phyloP scores from a whole-genome alignment of 1,140 invertebrate genomes.

The Phortica variegata region DNA sequence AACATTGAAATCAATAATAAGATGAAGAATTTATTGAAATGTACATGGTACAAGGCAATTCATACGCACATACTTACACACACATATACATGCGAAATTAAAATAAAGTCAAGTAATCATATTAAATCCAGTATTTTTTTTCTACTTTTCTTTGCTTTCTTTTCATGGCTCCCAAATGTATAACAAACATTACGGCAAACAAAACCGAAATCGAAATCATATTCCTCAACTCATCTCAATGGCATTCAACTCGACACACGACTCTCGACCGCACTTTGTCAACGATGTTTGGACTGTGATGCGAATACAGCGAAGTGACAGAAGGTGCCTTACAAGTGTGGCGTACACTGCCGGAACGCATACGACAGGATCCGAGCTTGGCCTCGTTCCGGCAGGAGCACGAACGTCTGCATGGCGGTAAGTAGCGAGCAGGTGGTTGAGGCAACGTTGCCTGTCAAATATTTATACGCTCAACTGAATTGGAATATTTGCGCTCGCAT shows the following conservation, averaged over 20 bases:
- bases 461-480: constrained; percentile 10
- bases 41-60: constrained; percentile 9
- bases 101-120: constrained; percentile 41
- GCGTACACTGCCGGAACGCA: constrained; percentile 64
- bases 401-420: constrained; percentile 61
- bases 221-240: constrained; percentile 1
- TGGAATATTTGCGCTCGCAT: constrained; percentile 25
- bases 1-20: too few relatives aligned
- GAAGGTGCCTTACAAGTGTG: constrained; percentile 66
- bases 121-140: constrained; percentile 33
- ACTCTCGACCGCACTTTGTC: too few relatives aligned
- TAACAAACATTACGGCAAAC: constrained; percentile 39
- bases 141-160: constrained; percentile 5
- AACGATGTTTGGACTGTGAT: background rate
- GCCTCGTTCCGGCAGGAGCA: constrained; percentile 65
- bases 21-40: constrained; percentile 22
- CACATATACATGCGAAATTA: constrained; percentile 27
- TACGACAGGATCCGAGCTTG: constrained; percentile 66
- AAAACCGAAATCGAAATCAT: constrained; percentile 20
- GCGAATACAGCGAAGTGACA: constrained; percentile 61
- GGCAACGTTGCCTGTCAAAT: constrained; percentile 2
- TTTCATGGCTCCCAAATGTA: constrained; percentile 45
- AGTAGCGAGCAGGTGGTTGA: constrained; percentile 21
- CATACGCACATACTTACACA: constrained; percentile 35
- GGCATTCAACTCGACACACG: background rate